Evolutionary conservation across 30 jellyfish, hydroid and myxozoan genomes (phyloP).

Genomic region (Haliclystus octoradiatus): DNA sequence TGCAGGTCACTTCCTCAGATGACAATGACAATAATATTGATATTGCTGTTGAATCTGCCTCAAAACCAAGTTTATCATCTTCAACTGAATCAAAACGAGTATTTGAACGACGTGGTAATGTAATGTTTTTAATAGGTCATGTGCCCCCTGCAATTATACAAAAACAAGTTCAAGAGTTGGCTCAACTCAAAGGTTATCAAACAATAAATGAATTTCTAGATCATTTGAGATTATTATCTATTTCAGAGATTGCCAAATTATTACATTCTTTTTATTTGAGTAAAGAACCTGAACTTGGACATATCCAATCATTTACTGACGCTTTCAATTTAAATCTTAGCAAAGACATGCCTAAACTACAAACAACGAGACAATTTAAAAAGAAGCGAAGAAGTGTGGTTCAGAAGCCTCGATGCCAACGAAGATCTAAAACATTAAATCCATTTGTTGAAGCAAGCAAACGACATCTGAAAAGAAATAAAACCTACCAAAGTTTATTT

Average conservation of each 20-base stretch:
- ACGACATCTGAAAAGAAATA: no score
- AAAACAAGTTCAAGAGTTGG: constrained; percentile 34
- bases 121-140: constrained; percentile 57
- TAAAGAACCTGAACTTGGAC: constrained; percentile 23
- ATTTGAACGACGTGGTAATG: constrained; percentile 62
- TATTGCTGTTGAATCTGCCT: not conserved
- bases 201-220: constrained; percentile 35
- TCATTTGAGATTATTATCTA: not conserved
- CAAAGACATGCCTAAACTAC: no score
- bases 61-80: not conserved
- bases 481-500: no score
- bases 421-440: no score
- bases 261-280: constrained; percentile 21
- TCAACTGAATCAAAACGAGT: not conserved
- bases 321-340: constrained; percentile 2
- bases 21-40: no score
- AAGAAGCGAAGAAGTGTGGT: no score
- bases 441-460: no score
- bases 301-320: constrained; percentile 19
- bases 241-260: not conserved
- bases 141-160: constrained; percentile 47
- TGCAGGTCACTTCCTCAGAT: no score
- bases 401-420: no score
- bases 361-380: no score
- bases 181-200: constrained; percentile 30